These are phyloP conservation scores for Aphaenogaster ashmeadi DNA, from an alignment of 1,140 invertebrate genomes.

Conservation along the genomic window DNA sequence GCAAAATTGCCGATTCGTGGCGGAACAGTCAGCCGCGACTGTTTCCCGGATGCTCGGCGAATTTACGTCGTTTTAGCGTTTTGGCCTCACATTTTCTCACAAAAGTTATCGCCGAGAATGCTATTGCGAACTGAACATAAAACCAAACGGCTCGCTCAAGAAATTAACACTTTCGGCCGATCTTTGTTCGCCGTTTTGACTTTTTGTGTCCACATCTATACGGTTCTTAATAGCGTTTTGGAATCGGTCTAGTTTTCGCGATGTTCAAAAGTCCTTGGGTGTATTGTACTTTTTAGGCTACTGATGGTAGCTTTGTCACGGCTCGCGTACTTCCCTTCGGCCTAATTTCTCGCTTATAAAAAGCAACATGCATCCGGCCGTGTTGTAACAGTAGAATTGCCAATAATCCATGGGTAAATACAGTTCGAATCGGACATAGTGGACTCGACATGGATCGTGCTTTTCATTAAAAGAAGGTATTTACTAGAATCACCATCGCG, in stretches of 20 bases:
- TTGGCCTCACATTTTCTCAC: slow-evolving; percentile 15
- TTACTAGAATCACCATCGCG: slow-evolving; percentile 51
- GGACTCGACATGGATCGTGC: slow-evolving; percentile 60
- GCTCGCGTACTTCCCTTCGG: background rate
- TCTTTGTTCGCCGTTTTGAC: background rate
- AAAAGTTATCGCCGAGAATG: background rate
- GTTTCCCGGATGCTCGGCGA: slow-evolving; percentile 28
- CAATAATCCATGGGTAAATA: slow-evolving; percentile 62
- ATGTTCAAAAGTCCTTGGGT: background rate
- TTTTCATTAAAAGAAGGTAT: slow-evolving; percentile 60
- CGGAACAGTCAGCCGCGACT: slow-evolving; percentile 51
- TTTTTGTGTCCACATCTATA: background rate
- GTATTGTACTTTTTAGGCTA: background rate
- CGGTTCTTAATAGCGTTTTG: background rate
- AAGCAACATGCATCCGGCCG: slow-evolving; percentile 9
- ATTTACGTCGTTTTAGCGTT: slow-evolving; percentile 42
- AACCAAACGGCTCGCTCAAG: background rate
- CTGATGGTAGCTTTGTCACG: background rate
- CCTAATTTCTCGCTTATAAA: slow-evolving; percentile 27
- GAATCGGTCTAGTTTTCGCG: background rate
- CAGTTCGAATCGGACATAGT: slow-evolving; percentile 34
- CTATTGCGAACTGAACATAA: background rate
- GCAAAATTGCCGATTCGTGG: slow-evolving; percentile 74
- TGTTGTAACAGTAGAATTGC: slow-evolving; percentile 36
- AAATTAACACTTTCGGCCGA: background rate